phyloP scores from a whole-genome alignment of 2,888 invertebrate species.

The Lithophane semibrunnea region DNA sequence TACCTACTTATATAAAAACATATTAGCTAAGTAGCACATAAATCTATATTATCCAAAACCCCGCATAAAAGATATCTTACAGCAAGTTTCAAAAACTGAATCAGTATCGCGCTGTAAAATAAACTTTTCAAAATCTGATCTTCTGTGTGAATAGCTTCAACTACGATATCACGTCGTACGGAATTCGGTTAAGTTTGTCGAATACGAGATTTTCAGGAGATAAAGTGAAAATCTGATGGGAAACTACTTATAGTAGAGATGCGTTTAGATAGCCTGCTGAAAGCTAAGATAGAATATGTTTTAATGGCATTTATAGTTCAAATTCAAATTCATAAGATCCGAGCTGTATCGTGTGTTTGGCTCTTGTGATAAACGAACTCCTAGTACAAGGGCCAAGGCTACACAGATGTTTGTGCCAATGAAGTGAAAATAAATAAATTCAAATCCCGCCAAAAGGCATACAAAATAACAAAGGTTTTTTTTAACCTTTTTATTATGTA shows the following conservation, averaged over 20 bases:
- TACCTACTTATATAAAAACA: background rate
- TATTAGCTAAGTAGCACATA: background rate
- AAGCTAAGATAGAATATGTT: background rate
- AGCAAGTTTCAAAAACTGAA: background rate
- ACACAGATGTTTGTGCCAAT: too few species aligned
- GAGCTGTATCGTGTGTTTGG: too few species aligned
- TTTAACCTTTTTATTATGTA: too few species aligned
- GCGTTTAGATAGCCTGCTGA: background rate
- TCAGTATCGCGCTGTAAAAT: constrained; percentile 2
- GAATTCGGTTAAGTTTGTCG: background rate
- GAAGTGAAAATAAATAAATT: too few species aligned
- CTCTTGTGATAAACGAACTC: too few species aligned
- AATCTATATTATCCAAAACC: background rate
- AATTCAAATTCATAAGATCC: too few species aligned
- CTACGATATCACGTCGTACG: background rate
- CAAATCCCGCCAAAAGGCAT: too few species aligned
- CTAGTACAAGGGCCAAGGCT: too few species aligned
- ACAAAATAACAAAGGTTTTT: too few species aligned
- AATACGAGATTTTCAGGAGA: constrained; percentile 6
- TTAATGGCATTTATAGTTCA: background rate
- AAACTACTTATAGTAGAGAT: background rate
- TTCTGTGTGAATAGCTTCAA: background rate
- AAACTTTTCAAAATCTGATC: constrained; percentile 12
- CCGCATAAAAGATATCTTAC: background rate
- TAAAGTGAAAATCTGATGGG: background rate